Evolutionary conservation across 2,797 vertebrate genomes (phyloP).

Genomic region (Antennarius maculatus): DNA sequence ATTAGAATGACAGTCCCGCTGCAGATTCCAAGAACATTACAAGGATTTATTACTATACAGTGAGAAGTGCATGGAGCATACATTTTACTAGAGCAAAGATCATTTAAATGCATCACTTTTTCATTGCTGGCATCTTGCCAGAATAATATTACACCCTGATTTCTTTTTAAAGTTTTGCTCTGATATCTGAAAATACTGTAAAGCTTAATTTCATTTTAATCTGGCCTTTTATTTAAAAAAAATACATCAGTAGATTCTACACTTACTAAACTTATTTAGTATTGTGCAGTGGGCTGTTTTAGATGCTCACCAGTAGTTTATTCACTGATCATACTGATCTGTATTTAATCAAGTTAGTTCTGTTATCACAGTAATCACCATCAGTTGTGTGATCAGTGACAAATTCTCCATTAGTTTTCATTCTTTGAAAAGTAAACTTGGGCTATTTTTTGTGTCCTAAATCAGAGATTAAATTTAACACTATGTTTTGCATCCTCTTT

Average conservation of each 20-base stretch:
- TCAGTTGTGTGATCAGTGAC: constrained; percentile 30
- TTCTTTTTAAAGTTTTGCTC: neutral
- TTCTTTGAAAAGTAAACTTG: constrained; percentile 41
- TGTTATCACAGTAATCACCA: constrained; percentile 8
- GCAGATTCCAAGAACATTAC: constrained; percentile 24
- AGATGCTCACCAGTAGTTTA: neutral
- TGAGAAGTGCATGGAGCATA: constrained; percentile 7
- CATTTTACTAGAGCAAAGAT: constrained; percentile 27
- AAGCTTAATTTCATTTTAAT: constrained; percentile 1
- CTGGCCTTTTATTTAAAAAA: neutral
- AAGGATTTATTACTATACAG: constrained; percentile 32
- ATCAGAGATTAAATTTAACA: neutral
- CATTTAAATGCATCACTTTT: constrained; percentile 23
- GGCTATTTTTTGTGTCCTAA: constrained; percentile 10
- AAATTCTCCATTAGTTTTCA: neutral
- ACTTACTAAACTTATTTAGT: neutral
- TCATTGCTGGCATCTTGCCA: constrained; percentile 19
- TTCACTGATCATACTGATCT: constrained; percentile 9
- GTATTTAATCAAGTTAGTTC: constrained; percentile 23
- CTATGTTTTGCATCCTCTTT: no score
- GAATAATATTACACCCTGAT: constrained; percentile 4
- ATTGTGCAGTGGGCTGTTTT: neutral
- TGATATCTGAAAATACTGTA: neutral
- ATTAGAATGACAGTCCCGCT: constrained; percentile 11
- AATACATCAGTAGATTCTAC: constrained; percentile 8